phyloP scores from a whole-genome alignment of 2,797 vertebrate genomes.

The Myiotriccus ornatus region DNA sequence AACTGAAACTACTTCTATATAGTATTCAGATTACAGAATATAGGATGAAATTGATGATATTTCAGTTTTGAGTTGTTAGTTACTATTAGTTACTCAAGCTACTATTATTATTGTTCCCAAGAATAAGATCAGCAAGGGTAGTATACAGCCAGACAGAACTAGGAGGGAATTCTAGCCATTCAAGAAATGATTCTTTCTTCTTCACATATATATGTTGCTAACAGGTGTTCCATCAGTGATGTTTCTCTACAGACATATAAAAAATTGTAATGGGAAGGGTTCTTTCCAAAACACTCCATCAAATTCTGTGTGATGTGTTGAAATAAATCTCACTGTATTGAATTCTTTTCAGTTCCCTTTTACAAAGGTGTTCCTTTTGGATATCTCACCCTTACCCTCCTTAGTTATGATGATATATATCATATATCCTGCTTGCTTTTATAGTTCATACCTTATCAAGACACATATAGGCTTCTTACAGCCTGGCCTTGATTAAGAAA shows the following conservation, averaged over 20 bases:
- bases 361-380: neutral
- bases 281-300: neutral
- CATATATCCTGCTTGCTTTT: neutral
- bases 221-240: neutral
- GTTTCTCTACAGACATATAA: neutral
- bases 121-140: neutral
- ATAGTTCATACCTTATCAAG: neutral
- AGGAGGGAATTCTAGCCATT: neutral
- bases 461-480: neutral
- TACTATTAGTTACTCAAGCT: neutral
- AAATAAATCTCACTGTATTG: neutral
- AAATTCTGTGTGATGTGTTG: neutral
- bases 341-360: neutral
- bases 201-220: neutral
- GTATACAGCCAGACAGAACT: neutral
- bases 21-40: neutral
- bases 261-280: rapidly evolving
- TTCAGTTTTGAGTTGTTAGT: neutral
- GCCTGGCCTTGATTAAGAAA: neutral
- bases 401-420: neutral
- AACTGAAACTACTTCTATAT: neutral
- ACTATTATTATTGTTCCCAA: neutral
- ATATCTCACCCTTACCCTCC: rapidly evolving
- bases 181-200: neutral
- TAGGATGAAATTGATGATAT: neutral